Conservation (phyloP, 2,888 invertebrate species). For the Stenotaenia linearis region DNA sequence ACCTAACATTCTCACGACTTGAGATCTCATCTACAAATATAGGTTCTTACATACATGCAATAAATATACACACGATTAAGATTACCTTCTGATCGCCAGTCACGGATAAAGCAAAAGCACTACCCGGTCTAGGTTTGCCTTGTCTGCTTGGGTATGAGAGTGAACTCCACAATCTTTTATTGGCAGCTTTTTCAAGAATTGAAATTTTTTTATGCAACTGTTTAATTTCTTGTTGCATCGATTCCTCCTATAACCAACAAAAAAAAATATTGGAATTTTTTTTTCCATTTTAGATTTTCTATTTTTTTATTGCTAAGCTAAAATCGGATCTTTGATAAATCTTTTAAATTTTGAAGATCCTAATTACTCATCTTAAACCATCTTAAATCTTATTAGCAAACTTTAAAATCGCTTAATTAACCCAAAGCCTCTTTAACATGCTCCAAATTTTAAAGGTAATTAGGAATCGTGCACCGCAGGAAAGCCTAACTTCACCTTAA, state of each 20-base stretch:
- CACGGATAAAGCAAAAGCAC: neutral
- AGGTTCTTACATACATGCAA: neutral
- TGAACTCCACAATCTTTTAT: neutral
- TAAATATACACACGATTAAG: neutral
- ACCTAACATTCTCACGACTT: constrained; percentile 6
- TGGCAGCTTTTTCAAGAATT: neutral
- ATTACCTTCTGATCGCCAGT: neutral
- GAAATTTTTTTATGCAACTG: neutral
- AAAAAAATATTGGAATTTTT: too few species aligned
- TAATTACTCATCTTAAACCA: too few species aligned
- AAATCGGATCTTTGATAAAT: too few species aligned
- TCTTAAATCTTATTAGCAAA: too few species aligned
- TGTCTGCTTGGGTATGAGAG: neutral
- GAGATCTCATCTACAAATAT: neutral
- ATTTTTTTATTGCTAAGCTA: too few species aligned
- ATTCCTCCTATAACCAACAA: neutral
- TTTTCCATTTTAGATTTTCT: too few species aligned
- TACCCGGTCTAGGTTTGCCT: neutral
- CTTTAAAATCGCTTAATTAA: too few species aligned
- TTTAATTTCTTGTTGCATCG: neutral
- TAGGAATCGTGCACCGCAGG: too few species aligned
- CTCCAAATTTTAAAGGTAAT: too few species aligned
- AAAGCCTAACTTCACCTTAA: neutral
- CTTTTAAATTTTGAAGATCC: too few species aligned
- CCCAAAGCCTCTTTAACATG: too few species aligned